phyloP scores from a whole-genome alignment of 2,888 invertebrate species.

The Bursaphelenchus okinawaensis region DNA sequence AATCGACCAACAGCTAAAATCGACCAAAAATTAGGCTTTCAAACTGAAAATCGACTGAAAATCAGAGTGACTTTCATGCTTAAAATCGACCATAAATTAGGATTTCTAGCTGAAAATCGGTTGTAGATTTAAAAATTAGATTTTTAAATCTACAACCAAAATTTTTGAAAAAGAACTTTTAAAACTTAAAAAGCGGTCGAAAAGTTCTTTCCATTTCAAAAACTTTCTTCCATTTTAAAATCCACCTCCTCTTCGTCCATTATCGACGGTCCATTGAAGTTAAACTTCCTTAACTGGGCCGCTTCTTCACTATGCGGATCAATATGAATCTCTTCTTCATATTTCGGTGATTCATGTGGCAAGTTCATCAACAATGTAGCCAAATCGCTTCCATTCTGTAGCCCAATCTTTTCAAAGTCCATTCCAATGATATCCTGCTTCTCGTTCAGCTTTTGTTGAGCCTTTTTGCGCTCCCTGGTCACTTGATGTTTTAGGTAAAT shows the following conservation, averaged over 20 bases:
- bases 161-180: neutral
- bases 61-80: too few relatives aligned
- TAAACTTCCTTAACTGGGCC: neutral
- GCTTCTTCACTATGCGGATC: neutral
- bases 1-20: too few relatives aligned
- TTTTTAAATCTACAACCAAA: neutral
- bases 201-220: neutral
- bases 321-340: neutral
- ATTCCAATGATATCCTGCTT: neutral
- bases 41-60: too few relatives aligned
- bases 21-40: too few relatives aligned
- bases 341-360: neutral
- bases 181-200: neutral
- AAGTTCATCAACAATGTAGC: neutral
- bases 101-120: too few relatives aligned
- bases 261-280: too few relatives aligned
- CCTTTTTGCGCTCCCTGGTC: neutral
- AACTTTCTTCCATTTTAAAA: neutral
- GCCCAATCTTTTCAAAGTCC: neutral
- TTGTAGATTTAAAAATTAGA: neutral
- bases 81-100: too few relatives aligned
- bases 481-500: slow-evolving; percentile 1
- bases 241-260: neutral
- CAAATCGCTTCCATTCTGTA: neutral
- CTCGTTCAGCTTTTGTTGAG: neutral